phyloP scores from a whole-genome alignment of 2,888 invertebrate genomes.

The Eristalis intricaria region DNA sequence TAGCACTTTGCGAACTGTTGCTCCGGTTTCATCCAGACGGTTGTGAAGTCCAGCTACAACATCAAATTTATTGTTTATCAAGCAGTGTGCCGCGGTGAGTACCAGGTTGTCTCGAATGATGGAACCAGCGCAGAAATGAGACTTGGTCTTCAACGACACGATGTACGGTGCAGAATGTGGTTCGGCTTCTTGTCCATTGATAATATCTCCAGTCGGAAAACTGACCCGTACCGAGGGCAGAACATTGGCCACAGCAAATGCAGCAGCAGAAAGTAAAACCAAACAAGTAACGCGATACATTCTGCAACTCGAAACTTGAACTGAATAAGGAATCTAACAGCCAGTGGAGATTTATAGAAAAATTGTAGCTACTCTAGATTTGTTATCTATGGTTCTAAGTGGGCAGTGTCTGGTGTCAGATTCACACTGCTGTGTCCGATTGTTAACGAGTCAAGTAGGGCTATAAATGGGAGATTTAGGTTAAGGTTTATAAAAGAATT shows the following conservation, averaged over 20 bases:
- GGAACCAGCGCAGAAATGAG: conserved; percentile 82
- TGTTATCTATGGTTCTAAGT: conserved; percentile 38
- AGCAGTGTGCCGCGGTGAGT: conserved; percentile 81
- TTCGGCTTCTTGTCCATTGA: conserved; percentile 79
- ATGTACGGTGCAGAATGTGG: conserved; percentile 81
- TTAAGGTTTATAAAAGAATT: conserved; percentile 28
- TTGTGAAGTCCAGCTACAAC: conserved; percentile 80
- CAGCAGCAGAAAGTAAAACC: conserved; percentile 45
- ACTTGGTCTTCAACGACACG: conserved; percentile 78
- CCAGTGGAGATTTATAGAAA: conserved; percentile 1
- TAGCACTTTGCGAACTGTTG: conserved; percentile 75
- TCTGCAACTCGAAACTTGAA: neutral
- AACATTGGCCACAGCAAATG: conserved; percentile 73
- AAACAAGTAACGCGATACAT: conserved; percentile 35
- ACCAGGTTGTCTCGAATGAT: conserved; percentile 79
- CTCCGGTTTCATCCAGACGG: conserved; percentile 74
- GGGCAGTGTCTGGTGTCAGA: neutral
- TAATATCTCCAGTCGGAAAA: conserved; percentile 77
- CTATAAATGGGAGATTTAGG: conserved; percentile 40
- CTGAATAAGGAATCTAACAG: neutral
- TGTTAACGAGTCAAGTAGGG: conserved; percentile 1
- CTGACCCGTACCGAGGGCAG: conserved; percentile 73
- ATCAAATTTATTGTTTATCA: conserved; percentile 75
- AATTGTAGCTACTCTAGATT: conserved; percentile 9
- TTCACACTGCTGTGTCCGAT: conserved; percentile 21